Base-by-base conservation (phyloP, 2,797 vertebrate species). In the Anguilla anguilla region DNA sequence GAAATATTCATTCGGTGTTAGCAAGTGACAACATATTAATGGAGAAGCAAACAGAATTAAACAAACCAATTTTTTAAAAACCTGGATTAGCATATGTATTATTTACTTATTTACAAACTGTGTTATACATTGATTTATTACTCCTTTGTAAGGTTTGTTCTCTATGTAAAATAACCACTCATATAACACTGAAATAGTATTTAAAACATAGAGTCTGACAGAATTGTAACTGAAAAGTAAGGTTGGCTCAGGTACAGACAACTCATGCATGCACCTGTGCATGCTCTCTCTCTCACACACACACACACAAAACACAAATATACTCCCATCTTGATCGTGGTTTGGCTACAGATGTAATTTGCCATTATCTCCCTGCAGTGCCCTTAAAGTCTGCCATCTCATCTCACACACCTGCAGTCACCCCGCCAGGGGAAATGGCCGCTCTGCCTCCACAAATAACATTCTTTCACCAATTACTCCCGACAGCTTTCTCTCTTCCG, bases 381-480 rank as follows among this genome's bases (percentile, higher is more conserved):
- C 83, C 51, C 51, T 17, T 15, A 22, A 31, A 55, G 51, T 3
- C 83, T 35, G 31, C 83, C n/a, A 10, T 31, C 59, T n/a, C 31
- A 43, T 35, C 22, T n/a, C 84, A 39, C 59, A 43, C 55, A 43
- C 59, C 31, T 35, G 82, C 82, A 28, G 43, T 19, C 19, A 25
- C 22, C 59, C 17, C n/a, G 11, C 84, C 61, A 13, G 59, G 31
- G 43, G 31, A 85, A 46, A 85, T n/a, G 31, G 4, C 84, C 11
- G 59, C 59, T 85, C 35, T 22, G 22, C n/a, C 9, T 35, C 67
- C 55, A 61, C 59, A 64, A 46, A 85, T 67, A 85, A 46, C 84
- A 61, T n/a, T 67, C 84, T 85, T n/a, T 64, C 55, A 59, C 59
- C 46, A 25, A 43, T 85, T 59, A 85, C 10, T 85, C 84, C 84